Evolutionary conservation across 2,888 invertebrate genomes (phyloP), one percentile per base, ranked within the genome.

Genomic region (Monoplex corrugatus): DNA sequence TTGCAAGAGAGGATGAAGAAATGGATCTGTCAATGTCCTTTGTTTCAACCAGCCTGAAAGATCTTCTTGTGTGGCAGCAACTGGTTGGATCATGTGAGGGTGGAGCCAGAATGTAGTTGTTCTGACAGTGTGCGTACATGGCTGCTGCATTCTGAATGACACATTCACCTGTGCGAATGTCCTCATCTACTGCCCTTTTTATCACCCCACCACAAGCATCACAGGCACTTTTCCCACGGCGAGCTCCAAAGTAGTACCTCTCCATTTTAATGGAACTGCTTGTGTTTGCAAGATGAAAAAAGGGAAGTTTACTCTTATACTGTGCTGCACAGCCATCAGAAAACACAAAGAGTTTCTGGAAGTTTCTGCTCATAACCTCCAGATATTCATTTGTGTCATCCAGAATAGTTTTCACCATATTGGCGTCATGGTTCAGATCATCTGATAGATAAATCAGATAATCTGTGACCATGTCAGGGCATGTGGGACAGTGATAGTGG

Each of bases 201-300:
- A 87, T 44, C 87, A 87, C 75, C 43, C 78, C 78, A 75, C 87
- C 87, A 78, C 87, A 87, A 3, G 87, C 72, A 78, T 87, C 87
- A 44, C 78, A 87, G 23, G 44, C 87, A 45, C 50, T 87, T 35
- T 87, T 87, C 1, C 87, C 87, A 87, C 78, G 87, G 32, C 87
- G 72, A 45, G 72, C 75, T n/a, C 87, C 87, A 44, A 87, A 87
- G 44, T 40, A 87, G 32, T 44, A 78, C 13, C 87, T 72, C 50
- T 87, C 87, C 72, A 87, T 43, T 23, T 28, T 63, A 28, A 63
- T 63, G 10, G 63, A 28, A 3, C 38, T 32, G 75, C 23, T 44
- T 32, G 19, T 28, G 44, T 44, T 75, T n/a, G 87, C 75, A 28
- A 87, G 75, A 78, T 87, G 78, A 32, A 43, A 44, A 78, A 78